Conservation (phyloP, 2,888 invertebrate species). For the Sminthurides aquaticus region DNA sequence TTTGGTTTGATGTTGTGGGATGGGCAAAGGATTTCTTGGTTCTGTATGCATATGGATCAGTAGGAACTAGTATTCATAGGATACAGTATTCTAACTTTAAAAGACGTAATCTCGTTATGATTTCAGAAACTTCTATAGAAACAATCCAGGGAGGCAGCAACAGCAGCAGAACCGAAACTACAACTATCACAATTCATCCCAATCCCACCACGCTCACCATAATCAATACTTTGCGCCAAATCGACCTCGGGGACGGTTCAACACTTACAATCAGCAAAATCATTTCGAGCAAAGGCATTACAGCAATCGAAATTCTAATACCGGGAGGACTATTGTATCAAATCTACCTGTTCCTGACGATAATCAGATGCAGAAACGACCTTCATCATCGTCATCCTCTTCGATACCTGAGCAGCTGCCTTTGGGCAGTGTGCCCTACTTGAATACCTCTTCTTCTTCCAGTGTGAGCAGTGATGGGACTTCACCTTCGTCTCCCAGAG, state of each 20-base stretch:
- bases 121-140: background rate
- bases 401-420: background rate
- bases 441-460: constrained; percentile 1
- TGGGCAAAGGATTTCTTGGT: no score
- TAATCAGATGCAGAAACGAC: background rate
- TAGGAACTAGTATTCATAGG: no score
- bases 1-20: no score
- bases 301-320: background rate
- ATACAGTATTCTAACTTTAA: no score
- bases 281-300: background rate
- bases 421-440: background rate
- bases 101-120: background rate
- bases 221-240: background rate
- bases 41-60: no score
- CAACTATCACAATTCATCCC: background rate
- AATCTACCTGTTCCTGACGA: background rate
- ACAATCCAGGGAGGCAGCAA: background rate
- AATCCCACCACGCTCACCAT: background rate
- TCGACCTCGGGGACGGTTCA: background rate
- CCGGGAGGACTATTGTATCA: background rate
- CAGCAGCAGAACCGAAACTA: background rate
- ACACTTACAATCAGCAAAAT: background rate
- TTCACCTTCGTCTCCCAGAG: background rate
- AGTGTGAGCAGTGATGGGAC: background rate
- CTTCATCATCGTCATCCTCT: background rate